phyloP scores from a whole-genome alignment of 2,888 invertebrate genomes.

The Ethmia dodecea region DNA sequence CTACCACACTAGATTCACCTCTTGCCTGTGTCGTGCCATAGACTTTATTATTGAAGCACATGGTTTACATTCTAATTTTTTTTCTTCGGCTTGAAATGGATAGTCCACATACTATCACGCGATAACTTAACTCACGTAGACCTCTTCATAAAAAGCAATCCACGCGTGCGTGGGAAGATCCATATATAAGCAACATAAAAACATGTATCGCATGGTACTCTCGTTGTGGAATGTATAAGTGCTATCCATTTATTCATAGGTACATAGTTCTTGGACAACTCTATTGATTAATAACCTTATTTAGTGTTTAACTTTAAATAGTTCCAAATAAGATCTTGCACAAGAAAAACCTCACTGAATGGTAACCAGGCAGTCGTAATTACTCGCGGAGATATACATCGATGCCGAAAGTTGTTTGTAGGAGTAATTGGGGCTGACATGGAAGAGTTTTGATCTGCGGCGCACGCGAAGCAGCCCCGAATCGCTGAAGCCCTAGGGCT shows the following conservation, averaged over 20 bases:
- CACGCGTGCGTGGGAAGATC: constrained; percentile 12
- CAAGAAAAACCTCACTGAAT: constrained; percentile 28
- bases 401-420: constrained; percentile 34
- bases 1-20: too few species aligned
- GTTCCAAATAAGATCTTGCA: too few species aligned
- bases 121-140: constrained; percentile 3
- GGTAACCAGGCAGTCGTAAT: constrained; percentile 34
- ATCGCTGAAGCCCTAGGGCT: constrained; percentile 30
- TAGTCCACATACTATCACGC: constrained; percentile 13
- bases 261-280: too few species aligned
- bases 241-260: too few species aligned
- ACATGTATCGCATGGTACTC: constrained; percentile 1
- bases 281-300: too few species aligned
- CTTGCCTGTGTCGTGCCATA: too few species aligned
- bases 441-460: constrained; percentile 28
- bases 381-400: constrained; percentile 31
- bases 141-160: constrained; percentile 8
- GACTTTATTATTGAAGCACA: not conserved
- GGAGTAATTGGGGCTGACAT: constrained; percentile 36
- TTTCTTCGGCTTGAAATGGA: constrained; percentile 4
- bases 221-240: constrained; percentile 6
- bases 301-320: too few species aligned
- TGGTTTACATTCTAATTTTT: not conserved
- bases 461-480: constrained; percentile 27
- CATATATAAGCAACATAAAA: constrained; percentile 1